Conservation (phyloP, 2,888 invertebrate genomes). For the Cybosia mesomella region DNA sequence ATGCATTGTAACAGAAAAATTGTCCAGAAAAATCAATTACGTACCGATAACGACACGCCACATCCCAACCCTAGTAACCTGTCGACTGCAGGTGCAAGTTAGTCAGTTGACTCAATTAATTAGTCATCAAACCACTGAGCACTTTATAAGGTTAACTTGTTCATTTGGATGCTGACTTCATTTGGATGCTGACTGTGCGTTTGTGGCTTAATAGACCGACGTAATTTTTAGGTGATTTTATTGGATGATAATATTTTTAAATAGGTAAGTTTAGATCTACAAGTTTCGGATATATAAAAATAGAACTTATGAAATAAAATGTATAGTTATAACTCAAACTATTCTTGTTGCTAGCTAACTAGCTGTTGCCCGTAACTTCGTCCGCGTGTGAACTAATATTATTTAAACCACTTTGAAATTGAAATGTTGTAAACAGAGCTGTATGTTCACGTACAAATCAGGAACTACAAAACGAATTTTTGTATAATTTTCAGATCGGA, state of each 20-base stretch:
- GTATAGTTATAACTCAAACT: not conserved
- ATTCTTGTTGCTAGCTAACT: not conserved
- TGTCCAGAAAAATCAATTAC: too few relatives aligned
- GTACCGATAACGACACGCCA: too few relatives aligned
- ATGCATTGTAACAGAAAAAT: too few relatives aligned
- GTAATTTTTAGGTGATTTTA: not conserved
- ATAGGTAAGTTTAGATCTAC: too few relatives aligned
- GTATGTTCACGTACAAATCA: too few relatives aligned
- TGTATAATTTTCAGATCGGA: too few relatives aligned
- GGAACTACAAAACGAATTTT: too few relatives aligned
- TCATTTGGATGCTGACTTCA: conserved; percentile 39
- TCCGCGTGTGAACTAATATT: too few relatives aligned
- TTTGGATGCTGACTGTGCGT: conserved; percentile 25
- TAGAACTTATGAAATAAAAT: not conserved
- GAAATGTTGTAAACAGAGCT: too few relatives aligned
- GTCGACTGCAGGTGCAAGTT: conserved; percentile 48
- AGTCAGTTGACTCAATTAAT: conserved; percentile 61
- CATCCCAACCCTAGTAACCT: conserved; percentile 49
- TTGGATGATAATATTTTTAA: too few relatives aligned
- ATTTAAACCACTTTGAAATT: too few relatives aligned
- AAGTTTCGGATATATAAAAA: too few relatives aligned
- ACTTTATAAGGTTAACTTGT: conserved; percentile 48
- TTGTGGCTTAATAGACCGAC: conserved; percentile 6
- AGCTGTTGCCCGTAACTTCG: not conserved
- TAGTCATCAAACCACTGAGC: conserved; percentile 56